Evolutionary conservation across 1,140 invertebrate species (phyloP), one percentile per base, ranked within the genome.

Genomic region (Protaetia brevitarsis): DNA sequence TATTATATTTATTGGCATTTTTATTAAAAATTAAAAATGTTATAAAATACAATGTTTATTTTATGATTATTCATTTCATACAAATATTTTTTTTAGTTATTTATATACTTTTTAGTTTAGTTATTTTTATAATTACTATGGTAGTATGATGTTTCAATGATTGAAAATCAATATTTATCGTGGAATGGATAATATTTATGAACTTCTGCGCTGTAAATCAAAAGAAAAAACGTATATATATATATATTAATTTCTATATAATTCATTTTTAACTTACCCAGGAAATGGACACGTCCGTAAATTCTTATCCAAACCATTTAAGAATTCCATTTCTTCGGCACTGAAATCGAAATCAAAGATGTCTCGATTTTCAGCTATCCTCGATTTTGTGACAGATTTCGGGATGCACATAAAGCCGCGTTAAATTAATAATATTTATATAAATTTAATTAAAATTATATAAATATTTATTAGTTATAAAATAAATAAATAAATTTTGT

Each of bases 351-450:
- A 87, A 72, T 86, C 82, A 69, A 85, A 85, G 11, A 86, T 72
- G 29, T 85, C 69, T 28, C 84, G 72, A 72, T 89, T 89, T 60
- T 81, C 73, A 37, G 75, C 72, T 29, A 89, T 84, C 56, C 87
- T 75, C 4, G 73, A 70, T 57, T 79, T 77, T 27, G 81, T 87
- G 7, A 84, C 81, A 13, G 85, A 87, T 74, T 89, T 89, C 2
- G 88, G 87, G 66, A 89, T 85, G n/a, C 83, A 80, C 51, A 85
- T 78, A 19, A 83, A 71, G 2, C 81, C 83, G n/a, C n/a, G n/a
- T n/a, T n/a, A n/a, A n/a, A n/a, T n/a, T n/a, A n/a, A n/a, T n/a
- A n/a, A n/a, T n/a, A n/a, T n/a, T n/a, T n/a, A n/a, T n/a, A n/a
- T n/a, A n/a, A n/a, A n/a, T n/a, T n/a, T n/a, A n/a, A n/a, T n/a